A percentile compares a stretch with the other conserved stretches of the same genome.
Evolutionary conservation across 2,888 invertebrate genomes (phyloP).

Genomic region (Pharmacophagus antenor): DNA sequence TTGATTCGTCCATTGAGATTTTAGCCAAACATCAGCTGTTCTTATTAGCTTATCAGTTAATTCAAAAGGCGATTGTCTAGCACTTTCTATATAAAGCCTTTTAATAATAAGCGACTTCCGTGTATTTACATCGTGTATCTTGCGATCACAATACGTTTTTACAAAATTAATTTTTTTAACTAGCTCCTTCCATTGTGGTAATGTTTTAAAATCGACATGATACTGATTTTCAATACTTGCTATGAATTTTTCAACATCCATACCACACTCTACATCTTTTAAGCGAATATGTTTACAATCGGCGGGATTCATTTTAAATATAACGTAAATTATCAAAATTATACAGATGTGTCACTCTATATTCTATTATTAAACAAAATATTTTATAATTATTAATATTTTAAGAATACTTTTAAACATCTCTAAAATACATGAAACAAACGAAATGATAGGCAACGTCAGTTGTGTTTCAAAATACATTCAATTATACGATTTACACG

Average conservation of each 20-base stretch:
- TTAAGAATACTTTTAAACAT: background rate
- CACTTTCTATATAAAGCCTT: conserved; percentile 52
- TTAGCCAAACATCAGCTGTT: conserved; percentile 54
- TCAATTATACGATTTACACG: background rate
- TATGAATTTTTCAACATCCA: conserved; percentile 52
- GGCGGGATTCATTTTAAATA: conserved; percentile 38
- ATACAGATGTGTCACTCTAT: background rate
- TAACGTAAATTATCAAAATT: background rate
- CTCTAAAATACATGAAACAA: background rate
- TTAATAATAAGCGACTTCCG: conserved; percentile 57
- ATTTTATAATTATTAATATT: background rate
- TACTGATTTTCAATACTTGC: conserved; percentile 51
- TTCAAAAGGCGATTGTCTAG: conserved; percentile 59
- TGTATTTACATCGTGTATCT: conserved; percentile 47
- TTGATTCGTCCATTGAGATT: conserved; percentile 22
- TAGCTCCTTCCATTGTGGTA: conserved; percentile 58
- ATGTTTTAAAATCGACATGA: conserved; percentile 52
- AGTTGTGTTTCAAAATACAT: background rate
- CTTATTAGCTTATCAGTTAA: conserved; percentile 53
- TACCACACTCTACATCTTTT: conserved; percentile 43
- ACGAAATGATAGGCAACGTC: conserved; percentile 2
- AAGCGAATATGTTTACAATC: conserved; percentile 55
- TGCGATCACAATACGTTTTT: conserved; percentile 48
- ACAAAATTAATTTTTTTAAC: conserved; percentile 49
- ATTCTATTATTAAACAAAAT: background rate